phyloP scores from a whole-genome alignment of 2,113 vertebrate genomes.

The Daboia siamensis region DNA sequence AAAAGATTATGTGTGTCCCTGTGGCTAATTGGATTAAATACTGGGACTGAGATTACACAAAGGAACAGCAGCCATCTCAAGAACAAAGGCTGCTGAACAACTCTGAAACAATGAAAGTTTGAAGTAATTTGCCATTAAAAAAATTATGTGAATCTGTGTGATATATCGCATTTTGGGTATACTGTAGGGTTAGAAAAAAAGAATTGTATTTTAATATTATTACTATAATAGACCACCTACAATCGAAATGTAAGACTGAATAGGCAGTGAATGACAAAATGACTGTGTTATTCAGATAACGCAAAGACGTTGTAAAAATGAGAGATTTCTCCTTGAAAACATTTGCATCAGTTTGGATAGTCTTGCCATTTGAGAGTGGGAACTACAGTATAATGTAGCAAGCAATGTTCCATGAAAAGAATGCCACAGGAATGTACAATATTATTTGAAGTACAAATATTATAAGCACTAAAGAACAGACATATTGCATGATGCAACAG shows the following conservation, averaged over 20 bases:
- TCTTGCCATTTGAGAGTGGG: not conserved
- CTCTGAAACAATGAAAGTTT: not conserved
- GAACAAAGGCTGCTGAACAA: not conserved
- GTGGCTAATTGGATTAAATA: not conserved
- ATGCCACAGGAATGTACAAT: slow-evolving; percentile 15
- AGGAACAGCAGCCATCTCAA: not conserved
- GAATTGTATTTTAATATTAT: not conserved
- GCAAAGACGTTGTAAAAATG: not conserved
- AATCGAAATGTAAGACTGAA: not conserved
- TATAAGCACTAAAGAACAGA: not conserved
- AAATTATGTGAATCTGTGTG: not conserved
- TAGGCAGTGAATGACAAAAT: not conserved
- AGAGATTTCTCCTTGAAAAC: not conserved
- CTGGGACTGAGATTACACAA: not conserved
- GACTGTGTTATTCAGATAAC: not conserved
- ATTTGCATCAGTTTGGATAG: not conserved
- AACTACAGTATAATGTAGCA: not conserved
- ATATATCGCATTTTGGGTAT: not conserved
- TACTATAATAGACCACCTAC: not conserved
- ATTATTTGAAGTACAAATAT: not conserved
- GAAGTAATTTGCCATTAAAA: not conserved
- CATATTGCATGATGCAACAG: slow-evolving; percentile 38
- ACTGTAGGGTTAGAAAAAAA: not conserved
- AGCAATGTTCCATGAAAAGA: not conserved
- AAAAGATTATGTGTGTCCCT: not conserved